Base-by-base conservation (phyloP, 30 jellyfish, hydroid and myxozoan species). In the Clytia hemisphaerica region DNA sequence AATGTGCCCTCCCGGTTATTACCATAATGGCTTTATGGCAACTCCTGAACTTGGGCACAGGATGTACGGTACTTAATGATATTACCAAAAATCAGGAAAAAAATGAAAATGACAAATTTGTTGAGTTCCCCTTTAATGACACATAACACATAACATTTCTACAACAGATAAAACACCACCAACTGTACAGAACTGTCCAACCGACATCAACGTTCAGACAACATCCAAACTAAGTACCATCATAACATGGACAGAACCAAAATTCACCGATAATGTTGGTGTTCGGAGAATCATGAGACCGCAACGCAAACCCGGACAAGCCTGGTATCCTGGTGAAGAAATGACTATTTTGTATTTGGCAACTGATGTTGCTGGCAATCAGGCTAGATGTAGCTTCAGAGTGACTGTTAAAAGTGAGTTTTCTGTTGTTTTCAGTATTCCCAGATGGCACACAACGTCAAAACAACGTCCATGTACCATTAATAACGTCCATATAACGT, bases 101-200 rank as follows among this genome's bases (percentile, higher is more conserved):
- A n/a, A n/a, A n/a, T n/a, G n/a, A n/a, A n/a, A n/a, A n/a, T n/a
- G n/a, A n/a, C n/a, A n/a, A n/a, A n/a, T n/a, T n/a, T n/a, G n/a
- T n/a, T n/a, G n/a, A n/a, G n/a, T n/a, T n/a, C n/a, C n/a, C n/a
- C n/a, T n/a, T n/a, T n/a, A n/a, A n/a, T n/a, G n/a, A n/a, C n/a
- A n/a, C n/a, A n/a, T n/a, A n/a, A n/a, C n/a, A n/a, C n/a, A n/a
- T n/a, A n/a, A n/a, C n/a, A n/a, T n/a, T n/a, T n/a, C 44, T n/a
- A n/a, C n/a, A n/a, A 12, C 78, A 88, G 97, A 89, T 63, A 66
- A 50, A 32, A 81, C 98, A 0, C 81, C 86, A 14, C 98, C 98
- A 1, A 14, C 27, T 2, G 83, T 82, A 38, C 25, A 45, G 37
- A 58, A 76, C 64, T 89, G 98, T 50, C 98, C 98, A 21, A 22